Percentiles rank a stretch among this genome's conserved stretches.
Evolutionary conservation across 37 sponge, comb jelly and placozoan genomes (phyloP).

Genomic region (Tethya wilhelma): DNA sequence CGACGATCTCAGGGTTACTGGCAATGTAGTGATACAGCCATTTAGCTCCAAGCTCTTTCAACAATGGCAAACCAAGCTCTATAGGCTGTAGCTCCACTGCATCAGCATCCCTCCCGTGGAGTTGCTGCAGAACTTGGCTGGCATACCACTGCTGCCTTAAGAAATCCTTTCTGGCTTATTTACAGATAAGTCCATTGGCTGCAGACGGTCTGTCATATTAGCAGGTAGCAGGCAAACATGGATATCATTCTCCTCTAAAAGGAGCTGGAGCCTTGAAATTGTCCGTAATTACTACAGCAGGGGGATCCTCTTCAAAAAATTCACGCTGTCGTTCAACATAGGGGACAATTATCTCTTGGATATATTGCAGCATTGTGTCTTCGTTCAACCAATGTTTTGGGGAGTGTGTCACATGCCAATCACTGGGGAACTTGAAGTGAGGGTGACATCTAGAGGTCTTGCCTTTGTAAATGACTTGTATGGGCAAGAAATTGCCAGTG

Average conservation of each 20-base stretch:
- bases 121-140: too few relatives aligned
- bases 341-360: background rate
- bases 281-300: conserved; percentile 36
- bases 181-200: conserved; percentile 30
- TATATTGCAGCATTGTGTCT: background rate
- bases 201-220: conserved; percentile 24
- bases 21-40: conserved; percentile 56
- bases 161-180: background rate
- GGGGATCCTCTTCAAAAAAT: background rate
- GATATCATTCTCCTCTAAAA: conserved; percentile 16
- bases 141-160: too few relatives aligned
- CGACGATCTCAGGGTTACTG: conserved; percentile 21
- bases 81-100: background rate
- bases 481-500: too few relatives aligned
- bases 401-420: conserved; percentile 3
- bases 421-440: background rate
- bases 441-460: too few relatives aligned
- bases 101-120: too few relatives aligned
- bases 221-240: conserved; percentile 38
- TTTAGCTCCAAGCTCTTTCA: conserved; percentile 46
- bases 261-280: conserved; percentile 46
- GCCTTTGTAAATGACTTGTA: too few relatives aligned
- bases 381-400: background rate
- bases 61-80: conserved; percentile 6
- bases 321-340: background rate